Base-by-base conservation (phyloP, 2,113 vertebrate genomes). In the Cyprinus carpio region DNA sequence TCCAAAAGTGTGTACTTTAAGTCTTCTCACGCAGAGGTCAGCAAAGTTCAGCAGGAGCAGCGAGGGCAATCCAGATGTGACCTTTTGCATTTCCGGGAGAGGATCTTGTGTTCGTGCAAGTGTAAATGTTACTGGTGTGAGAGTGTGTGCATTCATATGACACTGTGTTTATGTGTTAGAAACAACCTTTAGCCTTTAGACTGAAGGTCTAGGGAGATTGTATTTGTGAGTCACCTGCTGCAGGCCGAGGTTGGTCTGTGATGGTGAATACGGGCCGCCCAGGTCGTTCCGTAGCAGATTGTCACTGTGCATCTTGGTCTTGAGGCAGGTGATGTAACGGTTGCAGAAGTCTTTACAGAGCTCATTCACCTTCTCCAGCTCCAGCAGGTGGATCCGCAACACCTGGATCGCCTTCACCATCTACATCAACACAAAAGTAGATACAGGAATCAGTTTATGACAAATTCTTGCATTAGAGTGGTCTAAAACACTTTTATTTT, bases 391-490 rank as follows among this genome's bases (percentile, higher is more conserved):
- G 92, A 99, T 99, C 89, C 98, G 95, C 92, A 99, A 91, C 87
- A 99, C 98, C 94, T 99, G 98, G 88, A 99, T 99, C 0, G 98
- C 98, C 90, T 99, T 99, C 87, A 99, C 98, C 98, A 99, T 99
- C 98, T 99, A 84, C 5, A n/a, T 13, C 20, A 87, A n/a, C 18
- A 40, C 40, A 49, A 56, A 25, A 29, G 12, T 49, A 13, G 16
- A 54, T 56, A 20, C 23, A n/a, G 23, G 20, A 60, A 60, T 23
- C 56, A 10, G 56, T 60, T 60, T n/a, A n/a, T 3, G 20, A n/a
- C 8, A 9, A 46, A 54, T 6, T 54, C 13, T 54, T 54, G 46
- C 46, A 49, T 49, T 49, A 13, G 46, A 51, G 4, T 51, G 51
- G 51, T 18, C 6, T 56, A 3, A 20, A 56, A 18, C 18, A 56